phyloP scores from a whole-genome alignment of 1,140 invertebrate genomes.

The Acromyrmex heyeri region DNA sequence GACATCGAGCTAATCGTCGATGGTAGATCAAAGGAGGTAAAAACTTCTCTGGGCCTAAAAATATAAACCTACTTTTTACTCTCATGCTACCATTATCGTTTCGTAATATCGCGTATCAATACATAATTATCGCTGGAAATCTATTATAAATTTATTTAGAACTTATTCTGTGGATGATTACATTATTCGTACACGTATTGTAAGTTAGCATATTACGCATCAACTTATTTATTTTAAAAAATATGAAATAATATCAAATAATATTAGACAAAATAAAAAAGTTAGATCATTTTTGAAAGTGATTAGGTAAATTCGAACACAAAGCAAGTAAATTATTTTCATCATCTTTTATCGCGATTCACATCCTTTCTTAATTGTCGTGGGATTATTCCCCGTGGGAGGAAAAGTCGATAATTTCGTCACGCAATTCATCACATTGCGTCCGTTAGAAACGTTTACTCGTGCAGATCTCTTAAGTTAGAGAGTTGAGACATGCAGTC shows the following conservation, averaged over 20 bases:
- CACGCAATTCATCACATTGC: not conserved
- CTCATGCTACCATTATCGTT: not conserved
- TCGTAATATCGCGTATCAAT: not conserved
- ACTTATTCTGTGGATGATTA: not conserved
- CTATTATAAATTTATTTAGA: not conserved
- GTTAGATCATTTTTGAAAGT: not conserved
- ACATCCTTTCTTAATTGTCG: slow-evolving; percentile 6
- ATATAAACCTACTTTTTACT: slow-evolving; percentile 6
- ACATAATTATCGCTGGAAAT: not conserved
- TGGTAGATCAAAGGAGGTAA: slow-evolving; percentile 85
- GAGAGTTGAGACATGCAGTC: not conserved
- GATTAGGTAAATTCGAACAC: not conserved
- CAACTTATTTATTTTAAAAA: not conserved
- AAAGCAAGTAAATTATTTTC: not conserved
- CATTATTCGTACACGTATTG: not conserved
- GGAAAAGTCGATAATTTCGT: not conserved
- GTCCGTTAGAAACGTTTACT: not conserved
- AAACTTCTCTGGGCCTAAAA: slow-evolving; percentile 73
- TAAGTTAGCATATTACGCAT: not conserved
- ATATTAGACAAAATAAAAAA: not conserved
- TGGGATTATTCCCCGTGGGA: not conserved
- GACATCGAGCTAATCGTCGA: slow-evolving; percentile 87
- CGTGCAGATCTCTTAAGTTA: not conserved
- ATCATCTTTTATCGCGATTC: not conserved
- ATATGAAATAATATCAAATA: not conserved